phyloP scores from a whole-genome alignment of 2,797 vertebrate species.

The Clarias platycephalus region DNA sequence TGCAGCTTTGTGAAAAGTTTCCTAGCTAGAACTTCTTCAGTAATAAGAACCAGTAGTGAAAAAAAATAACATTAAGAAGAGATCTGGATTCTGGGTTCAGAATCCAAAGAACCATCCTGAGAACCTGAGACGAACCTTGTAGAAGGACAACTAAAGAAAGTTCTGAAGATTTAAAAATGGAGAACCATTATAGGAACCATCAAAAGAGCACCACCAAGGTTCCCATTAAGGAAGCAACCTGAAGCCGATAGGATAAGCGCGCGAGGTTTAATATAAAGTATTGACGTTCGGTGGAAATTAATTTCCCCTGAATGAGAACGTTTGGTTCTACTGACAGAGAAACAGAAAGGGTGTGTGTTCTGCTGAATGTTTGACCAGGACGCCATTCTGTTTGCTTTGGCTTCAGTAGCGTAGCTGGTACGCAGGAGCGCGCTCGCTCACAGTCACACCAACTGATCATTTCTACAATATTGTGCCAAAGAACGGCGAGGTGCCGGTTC shows the following conservation, averaged over 20 bases:
- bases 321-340: not conserved
- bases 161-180: not conserved
- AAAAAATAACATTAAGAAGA: not conserved
- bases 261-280: not conserved
- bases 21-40: not conserved
- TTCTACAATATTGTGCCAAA: not conserved
- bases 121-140: not conserved
- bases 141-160: not conserved
- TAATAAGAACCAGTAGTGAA: not conserved
- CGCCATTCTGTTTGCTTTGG: constrained; percentile 9
- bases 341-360: not conserved
- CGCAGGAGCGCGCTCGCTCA: not conserved
- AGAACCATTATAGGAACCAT: not conserved
- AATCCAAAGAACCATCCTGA: not conserved
- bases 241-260: not conserved
- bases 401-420: not conserved
- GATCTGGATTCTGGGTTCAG: too few species aligned
- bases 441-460: not conserved
- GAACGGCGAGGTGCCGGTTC: not conserved
- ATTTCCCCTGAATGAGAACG: not conserved
- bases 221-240: not conserved
- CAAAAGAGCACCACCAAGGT: not conserved
- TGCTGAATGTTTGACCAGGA: not conserved
- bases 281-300: not conserved
- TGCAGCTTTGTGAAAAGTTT: not conserved